These are phyloP conservation scores for Alexandromys fortis DNA, from an alignment of 2,113 vertebrate genomes.

Conservation along the genomic window DNA sequence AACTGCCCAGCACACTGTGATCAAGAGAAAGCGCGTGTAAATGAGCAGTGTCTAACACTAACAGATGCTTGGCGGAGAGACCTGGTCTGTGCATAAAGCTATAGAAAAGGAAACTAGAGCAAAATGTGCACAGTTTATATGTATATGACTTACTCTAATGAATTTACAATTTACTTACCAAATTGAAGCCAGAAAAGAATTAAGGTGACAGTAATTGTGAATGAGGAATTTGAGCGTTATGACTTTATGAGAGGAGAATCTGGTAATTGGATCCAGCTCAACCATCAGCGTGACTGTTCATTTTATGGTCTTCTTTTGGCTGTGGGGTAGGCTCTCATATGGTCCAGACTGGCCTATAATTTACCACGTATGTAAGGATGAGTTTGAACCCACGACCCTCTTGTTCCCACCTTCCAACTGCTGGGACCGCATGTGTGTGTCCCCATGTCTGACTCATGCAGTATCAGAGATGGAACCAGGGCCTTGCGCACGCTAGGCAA, in stretches of 20 bases:
- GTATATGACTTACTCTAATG: not conserved
- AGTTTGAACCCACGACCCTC: not conserved
- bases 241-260: not conserved
- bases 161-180: slow-evolving; percentile 22
- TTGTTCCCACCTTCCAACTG: too few species aligned
- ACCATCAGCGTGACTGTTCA: not conserved
- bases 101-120: not conserved
- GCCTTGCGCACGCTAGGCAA: not conserved
- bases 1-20: not conserved
- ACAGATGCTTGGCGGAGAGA: not conserved
- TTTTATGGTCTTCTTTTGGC: not conserved
- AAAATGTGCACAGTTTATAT: not conserved
- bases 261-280: not conserved
- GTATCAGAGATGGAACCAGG: not conserved
- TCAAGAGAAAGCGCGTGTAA: not conserved
- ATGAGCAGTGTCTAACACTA: not conserved
- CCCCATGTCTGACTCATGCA: too few species aligned
- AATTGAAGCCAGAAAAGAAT: not conserved
- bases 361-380: not conserved
- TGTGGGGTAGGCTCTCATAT: not conserved
- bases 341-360: not conserved
- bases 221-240: not conserved
- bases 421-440: not conserved
- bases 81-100: not conserved
- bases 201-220: not conserved